A percentile compares a stretch with the other conserved stretches of the same genome.
Evolutionary conservation across 1,140 invertebrate species (phyloP).

Genomic region (Aphidius ervi): DNA sequence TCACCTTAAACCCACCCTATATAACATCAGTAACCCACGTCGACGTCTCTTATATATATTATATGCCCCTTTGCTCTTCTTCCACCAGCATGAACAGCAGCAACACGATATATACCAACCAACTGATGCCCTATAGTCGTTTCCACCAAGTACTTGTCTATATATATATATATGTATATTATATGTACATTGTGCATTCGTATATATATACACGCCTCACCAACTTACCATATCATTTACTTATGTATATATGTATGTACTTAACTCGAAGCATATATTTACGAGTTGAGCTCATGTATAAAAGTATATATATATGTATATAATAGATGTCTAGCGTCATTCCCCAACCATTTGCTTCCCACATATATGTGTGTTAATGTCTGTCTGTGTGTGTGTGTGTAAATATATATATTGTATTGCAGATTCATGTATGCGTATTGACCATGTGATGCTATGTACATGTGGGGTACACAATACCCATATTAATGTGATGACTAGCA

Average conservation of each 20-base stretch:
- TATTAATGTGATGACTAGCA: no score
- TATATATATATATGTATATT: no score
- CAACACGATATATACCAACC: constrained; percentile 39
- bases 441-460: constrained; percentile 15
- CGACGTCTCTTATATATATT: constrained; percentile 52
- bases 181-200: no score
- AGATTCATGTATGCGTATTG: neutral
- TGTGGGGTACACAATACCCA: neutral
- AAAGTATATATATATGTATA: neutral
- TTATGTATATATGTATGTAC: constrained; percentile 42
- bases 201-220: neutral
- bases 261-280: constrained; percentile 35
- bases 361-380: no score
- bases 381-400: no score
- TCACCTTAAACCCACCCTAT: constrained; percentile 15
- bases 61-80: constrained; percentile 14
- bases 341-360: no score
- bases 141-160: no score
- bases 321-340: no score
- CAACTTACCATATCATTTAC: neutral
- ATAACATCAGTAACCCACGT: constrained; percentile 43
- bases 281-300: constrained; percentile 25
- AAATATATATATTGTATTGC: neutral
- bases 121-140: constrained; percentile 45
- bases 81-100: no score